Percentiles rank a stretch among this genome's conserved stretches.
phyloP scores from a whole-genome alignment of 2,888 invertebrate genomes.

The Asteroscopus sphinx region DNA sequence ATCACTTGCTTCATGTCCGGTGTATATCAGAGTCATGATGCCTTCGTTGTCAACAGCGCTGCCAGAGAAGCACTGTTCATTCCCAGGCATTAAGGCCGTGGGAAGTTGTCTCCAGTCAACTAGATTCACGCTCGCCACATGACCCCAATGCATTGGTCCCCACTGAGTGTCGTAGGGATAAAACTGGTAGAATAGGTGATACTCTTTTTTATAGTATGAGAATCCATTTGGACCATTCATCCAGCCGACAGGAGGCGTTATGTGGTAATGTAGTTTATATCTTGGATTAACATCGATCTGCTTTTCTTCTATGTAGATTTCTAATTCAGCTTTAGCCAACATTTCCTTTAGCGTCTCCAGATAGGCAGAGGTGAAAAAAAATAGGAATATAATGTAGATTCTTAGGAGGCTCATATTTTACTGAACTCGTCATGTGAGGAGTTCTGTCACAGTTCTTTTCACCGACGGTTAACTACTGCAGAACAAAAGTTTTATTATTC shows the following conservation, averaged over 20 bases:
- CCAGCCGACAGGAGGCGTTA: slow-evolving; percentile 86
- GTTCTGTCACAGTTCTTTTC: slow-evolving; percentile 4
- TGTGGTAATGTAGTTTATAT: slow-evolving; percentile 78
- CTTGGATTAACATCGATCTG: slow-evolving; percentile 72
- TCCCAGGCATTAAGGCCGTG: slow-evolving; percentile 84
- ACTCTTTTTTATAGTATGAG: slow-evolving; percentile 84
- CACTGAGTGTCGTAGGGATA: slow-evolving; percentile 84
- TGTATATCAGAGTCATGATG: slow-evolving; percentile 78
- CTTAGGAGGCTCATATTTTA: slow-evolving; percentile 15
- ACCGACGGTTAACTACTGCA: slow-evolving; percentile 3
- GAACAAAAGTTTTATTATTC: background rate
- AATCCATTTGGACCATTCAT: slow-evolving; percentile 90
- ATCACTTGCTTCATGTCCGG: slow-evolving; percentile 68
- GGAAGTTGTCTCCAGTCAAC: slow-evolving; percentile 85
- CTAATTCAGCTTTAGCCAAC: slow-evolving; percentile 13
- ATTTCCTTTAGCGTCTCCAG: slow-evolving; percentile 10
- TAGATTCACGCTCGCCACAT: slow-evolving; percentile 82
- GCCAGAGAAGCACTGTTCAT: slow-evolving; percentile 84
- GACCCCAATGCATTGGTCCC: slow-evolving; percentile 90
- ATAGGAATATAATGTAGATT: slow-evolving; percentile 10
- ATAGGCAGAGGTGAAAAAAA: slow-evolving; percentile 4
- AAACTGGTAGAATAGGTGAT: slow-evolving; percentile 88
- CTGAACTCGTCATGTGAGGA: background rate
- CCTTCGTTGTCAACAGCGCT: slow-evolving; percentile 80
- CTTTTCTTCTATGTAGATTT: slow-evolving; percentile 71